These are phyloP conservation scores for Anguilla marmorata DNA, from an alignment of 2,797 vertebrate species.

Conservation along the genomic window DNA sequence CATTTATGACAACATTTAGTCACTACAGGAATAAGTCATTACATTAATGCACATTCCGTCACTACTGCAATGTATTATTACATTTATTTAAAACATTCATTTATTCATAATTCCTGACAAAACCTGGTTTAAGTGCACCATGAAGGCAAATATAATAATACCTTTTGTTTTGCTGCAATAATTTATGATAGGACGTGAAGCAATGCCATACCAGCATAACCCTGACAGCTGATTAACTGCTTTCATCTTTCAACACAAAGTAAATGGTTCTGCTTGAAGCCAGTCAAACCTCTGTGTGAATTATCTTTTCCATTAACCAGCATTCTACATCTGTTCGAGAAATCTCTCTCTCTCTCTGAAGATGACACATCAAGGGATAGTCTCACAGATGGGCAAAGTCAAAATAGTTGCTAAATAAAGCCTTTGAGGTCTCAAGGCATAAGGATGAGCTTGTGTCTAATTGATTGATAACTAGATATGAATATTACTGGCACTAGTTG, in stretches of 20 bases:
- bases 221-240: not conserved
- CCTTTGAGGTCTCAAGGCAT: constrained; percentile 2
- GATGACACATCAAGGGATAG: not conserved
- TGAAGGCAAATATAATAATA: not conserved
- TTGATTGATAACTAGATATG: not conserved
- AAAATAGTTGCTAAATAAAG: constrained; percentile 3
- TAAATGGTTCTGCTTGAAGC: not conserved
- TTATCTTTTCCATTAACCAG: not conserved
- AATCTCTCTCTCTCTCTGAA: constrained; percentile 18
- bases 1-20: not conserved
- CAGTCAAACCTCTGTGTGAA: constrained; percentile 16
- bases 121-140: not conserved
- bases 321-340: not conserved
- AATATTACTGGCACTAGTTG: not conserved
- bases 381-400: constrained; percentile 13
- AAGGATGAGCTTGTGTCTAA: not conserved
- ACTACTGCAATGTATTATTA: not conserved
- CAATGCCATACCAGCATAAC: constrained; percentile 8
- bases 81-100: not conserved
- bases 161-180: not conserved
- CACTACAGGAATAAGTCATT: not conserved
- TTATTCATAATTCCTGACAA: not conserved
- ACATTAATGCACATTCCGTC: not conserved
- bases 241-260: constrained; percentile 1
- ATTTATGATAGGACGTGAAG: not conserved